These are phyloP conservation scores for Apamea anceps DNA, from an alignment of 2,888 invertebrate species.

Conservation along the genomic window DNA sequence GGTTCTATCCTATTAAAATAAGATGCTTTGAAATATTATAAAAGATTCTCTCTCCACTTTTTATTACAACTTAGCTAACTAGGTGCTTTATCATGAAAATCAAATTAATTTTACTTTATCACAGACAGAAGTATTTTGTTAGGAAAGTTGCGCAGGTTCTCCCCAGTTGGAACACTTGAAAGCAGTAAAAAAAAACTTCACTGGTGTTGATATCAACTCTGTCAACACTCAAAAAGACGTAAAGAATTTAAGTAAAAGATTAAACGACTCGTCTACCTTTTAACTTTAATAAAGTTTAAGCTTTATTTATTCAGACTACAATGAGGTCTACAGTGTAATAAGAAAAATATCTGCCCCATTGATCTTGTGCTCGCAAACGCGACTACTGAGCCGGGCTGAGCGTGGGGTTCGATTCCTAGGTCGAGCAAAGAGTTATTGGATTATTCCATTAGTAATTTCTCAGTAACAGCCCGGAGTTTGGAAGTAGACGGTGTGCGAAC, in stretches of 20 bases:
- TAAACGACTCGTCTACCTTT: not conserved
- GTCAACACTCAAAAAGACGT: conserved; percentile 8
- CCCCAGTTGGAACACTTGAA: not conserved
- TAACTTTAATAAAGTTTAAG: not conserved
- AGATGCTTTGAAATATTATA: not conserved
- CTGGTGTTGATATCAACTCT: conserved; percentile 4
- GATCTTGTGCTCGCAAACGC: not conserved
- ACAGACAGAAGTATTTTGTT: not conserved
- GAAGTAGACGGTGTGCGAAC: too few species aligned
- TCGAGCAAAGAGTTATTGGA: not conserved
- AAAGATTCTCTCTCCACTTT: not conserved
- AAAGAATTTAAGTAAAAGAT: not conserved
- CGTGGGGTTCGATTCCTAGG: not conserved
- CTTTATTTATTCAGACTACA: too few species aligned
- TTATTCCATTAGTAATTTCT: not conserved
- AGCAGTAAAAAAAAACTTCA: not conserved
- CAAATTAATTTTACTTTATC: not conserved
- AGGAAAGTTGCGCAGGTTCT: not conserved
- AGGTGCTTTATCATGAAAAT: conserved; percentile 5
- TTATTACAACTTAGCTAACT: not conserved
- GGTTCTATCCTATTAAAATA: not conserved
- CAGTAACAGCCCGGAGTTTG: too few species aligned
- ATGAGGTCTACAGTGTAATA: too few species aligned
- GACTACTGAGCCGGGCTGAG: not conserved
- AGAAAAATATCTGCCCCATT: too few species aligned